A percentile compares a stretch with the other conserved stretches of the same genome.
Conservation (phyloP, 1,140 invertebrate species). For the Phenacoccus solenopsis region DNA sequence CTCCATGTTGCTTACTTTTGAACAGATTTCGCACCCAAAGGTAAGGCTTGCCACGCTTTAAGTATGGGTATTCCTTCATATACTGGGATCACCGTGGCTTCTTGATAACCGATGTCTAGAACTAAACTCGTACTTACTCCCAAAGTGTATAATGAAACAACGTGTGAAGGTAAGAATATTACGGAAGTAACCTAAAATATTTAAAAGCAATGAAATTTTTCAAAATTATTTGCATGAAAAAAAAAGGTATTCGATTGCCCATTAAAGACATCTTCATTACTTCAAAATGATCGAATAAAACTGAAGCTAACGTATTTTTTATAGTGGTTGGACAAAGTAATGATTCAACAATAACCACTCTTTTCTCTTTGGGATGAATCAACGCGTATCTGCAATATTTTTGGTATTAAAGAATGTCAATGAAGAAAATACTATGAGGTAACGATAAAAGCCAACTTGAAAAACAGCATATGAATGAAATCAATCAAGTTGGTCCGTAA, state of each 20-base stretch:
- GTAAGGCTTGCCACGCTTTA: conserved; percentile 61
- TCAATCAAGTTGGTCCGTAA: conserved; percentile 75
- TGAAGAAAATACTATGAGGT: conserved; percentile 5
- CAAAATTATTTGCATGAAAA: not conserved
- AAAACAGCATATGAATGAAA: conserved; percentile 78
- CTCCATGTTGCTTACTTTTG: conserved; percentile 33
- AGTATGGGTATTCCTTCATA: conserved; percentile 72
- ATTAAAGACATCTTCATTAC: conserved; percentile 38
- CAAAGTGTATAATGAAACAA: conserved; percentile 63
- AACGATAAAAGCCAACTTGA: conserved; percentile 48
- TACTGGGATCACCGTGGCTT: conserved; percentile 67
- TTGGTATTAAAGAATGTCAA: conserved; percentile 23
- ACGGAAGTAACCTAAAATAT: conserved; percentile 44
- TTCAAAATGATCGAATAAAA: conserved; percentile 86
- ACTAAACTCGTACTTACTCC: conserved; percentile 66
- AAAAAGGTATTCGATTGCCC: not conserved
- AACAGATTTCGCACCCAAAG: conserved; percentile 52
- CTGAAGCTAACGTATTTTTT: conserved; percentile 74
- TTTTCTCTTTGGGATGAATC: conserved; percentile 83
- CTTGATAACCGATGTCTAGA: conserved; percentile 73
- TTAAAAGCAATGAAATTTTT: not conserved
- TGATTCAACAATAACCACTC: conserved; percentile 82
- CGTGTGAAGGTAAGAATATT: conserved; percentile 61
- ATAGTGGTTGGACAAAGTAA: conserved; percentile 66
- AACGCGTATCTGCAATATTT: conserved; percentile 60